These are phyloP conservation scores for Thecocarcelia acutangulata DNA, from an alignment of 2,888 invertebrate species.

Conservation along the genomic window DNA sequence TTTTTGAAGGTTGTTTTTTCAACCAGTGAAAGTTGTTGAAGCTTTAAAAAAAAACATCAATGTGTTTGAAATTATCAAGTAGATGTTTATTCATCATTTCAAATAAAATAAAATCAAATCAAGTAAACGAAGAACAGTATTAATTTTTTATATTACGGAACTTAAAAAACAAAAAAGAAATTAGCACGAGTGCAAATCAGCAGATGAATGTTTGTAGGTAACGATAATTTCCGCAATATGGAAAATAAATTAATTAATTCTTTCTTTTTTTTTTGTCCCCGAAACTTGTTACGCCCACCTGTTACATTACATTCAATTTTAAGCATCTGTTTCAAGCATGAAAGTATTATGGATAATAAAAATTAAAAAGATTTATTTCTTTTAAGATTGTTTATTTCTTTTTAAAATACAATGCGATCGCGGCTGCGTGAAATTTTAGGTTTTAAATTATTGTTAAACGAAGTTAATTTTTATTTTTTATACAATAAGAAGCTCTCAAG, in stretches of 20 bases:
- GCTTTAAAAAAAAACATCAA: constrained; percentile 24
- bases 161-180: constrained; percentile 8
- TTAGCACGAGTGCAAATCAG: constrained; percentile 15
- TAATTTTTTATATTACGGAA: constrained; percentile 38
- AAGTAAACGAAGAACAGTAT: neutral
- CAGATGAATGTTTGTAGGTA: constrained; percentile 16
- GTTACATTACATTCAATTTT: constrained; percentile 36
- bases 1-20: constrained; percentile 33
- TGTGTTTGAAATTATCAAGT: constrained; percentile 23
- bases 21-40: constrained; percentile 55
- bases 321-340: constrained; percentile 45
- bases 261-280: neutral
- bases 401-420: no score
- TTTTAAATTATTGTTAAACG: no score
- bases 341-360: neutral
- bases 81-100: constrained; percentile 25
- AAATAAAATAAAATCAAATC: constrained; percentile 18
- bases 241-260: constrained; percentile 31
- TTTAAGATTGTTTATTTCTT: neutral
- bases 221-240: constrained; percentile 57
- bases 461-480: no score
- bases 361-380: constrained; percentile 45
- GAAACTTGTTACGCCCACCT: constrained; percentile 17
- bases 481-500: no score
- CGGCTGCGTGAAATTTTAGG: no score